These are phyloP conservation scores for Propithecus coquereli DNA, from an alignment of 2,113 vertebrate genomes.

Conservation along the genomic window DNA sequence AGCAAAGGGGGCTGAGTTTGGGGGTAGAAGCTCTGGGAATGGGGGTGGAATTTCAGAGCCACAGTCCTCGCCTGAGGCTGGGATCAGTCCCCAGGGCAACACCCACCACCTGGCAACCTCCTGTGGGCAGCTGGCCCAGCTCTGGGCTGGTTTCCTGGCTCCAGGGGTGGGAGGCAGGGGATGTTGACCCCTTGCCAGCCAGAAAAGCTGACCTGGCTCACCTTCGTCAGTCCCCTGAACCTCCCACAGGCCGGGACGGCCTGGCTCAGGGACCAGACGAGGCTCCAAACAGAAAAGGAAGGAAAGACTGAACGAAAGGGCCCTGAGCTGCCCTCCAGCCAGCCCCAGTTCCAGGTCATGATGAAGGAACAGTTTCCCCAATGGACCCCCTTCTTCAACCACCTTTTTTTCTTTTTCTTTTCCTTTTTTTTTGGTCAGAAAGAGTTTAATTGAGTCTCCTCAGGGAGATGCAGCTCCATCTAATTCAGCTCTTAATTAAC, in stretches of 20 bases:
- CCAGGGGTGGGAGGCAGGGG: no score
- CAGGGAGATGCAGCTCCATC: conserved; percentile 78
- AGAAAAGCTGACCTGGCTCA: not conserved
- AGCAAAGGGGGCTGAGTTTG: not conserved
- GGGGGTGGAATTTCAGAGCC: not conserved
- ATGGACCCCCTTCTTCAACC: not conserved
- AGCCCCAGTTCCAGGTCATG: not conserved
- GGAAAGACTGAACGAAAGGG: not conserved
- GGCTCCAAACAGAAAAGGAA: not conserved
- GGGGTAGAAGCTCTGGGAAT: not conserved
- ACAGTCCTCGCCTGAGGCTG: not conserved
- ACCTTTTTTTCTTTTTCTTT: no score
- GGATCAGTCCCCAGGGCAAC: not conserved
- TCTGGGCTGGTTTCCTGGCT: not conserved
- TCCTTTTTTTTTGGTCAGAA: conserved; percentile 30
- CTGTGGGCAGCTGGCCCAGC: not conserved
- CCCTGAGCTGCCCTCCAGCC: not conserved
- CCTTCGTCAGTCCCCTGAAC: rapidly evolving
- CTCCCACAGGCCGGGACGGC: not conserved
- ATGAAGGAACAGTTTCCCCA: not conserved
- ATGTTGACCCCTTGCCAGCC: not conserved
- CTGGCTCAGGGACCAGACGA: not conserved
- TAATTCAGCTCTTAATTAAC: conserved; percentile 85
- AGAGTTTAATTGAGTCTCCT: conserved; percentile 78
- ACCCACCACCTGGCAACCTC: not conserved